Evolutionary conservation across 2,797 vertebrate species (phyloP).

Genomic region (Crypturellus tataupa): DNA sequence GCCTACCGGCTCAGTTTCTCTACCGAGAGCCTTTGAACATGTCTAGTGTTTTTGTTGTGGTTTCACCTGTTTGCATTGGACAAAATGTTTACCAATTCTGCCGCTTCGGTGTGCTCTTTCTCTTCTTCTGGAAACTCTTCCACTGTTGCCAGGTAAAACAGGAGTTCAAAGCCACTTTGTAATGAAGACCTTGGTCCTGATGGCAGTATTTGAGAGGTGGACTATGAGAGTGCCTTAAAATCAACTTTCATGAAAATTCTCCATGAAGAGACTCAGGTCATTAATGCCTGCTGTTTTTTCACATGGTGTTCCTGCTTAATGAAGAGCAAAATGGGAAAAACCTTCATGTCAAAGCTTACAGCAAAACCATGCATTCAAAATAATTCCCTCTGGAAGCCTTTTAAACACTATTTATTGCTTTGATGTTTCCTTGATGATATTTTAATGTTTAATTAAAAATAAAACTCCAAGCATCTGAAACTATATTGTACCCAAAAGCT

Average conservation of each 20-base stretch:
- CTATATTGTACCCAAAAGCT: conserved; percentile 30
- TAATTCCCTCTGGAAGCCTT: conserved; percentile 54
- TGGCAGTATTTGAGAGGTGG: background rate
- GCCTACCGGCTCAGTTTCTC: background rate
- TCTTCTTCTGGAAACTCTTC: background rate
- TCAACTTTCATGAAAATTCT: background rate
- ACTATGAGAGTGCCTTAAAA: background rate
- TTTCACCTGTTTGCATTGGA: conserved; percentile 25
- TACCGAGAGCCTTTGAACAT: background rate
- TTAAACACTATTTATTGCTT: conserved; percentile 59
- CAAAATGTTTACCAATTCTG: background rate
- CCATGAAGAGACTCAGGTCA: background rate
- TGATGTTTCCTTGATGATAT: conserved; percentile 57
- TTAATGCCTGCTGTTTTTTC: background rate
- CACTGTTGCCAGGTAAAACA: background rate
- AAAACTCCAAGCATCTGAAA: conserved; percentile 37
- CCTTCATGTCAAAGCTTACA: background rate
- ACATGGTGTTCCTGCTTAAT: background rate
- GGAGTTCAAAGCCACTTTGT: background rate
- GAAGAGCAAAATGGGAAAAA: background rate
- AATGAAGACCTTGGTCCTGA: fast-evolving
- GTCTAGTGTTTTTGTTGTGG: conserved; percentile 15
- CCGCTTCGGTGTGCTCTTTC: background rate
- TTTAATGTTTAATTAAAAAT: conserved; percentile 70
- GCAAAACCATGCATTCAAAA: conserved; percentile 31